A percentile compares a stretch with the other conserved stretches of the same genome.
These are phyloP conservation scores for Halictus ligatus DNA, from an alignment of 2,888 invertebrate genomes.

Conservation along the genomic window DNA sequence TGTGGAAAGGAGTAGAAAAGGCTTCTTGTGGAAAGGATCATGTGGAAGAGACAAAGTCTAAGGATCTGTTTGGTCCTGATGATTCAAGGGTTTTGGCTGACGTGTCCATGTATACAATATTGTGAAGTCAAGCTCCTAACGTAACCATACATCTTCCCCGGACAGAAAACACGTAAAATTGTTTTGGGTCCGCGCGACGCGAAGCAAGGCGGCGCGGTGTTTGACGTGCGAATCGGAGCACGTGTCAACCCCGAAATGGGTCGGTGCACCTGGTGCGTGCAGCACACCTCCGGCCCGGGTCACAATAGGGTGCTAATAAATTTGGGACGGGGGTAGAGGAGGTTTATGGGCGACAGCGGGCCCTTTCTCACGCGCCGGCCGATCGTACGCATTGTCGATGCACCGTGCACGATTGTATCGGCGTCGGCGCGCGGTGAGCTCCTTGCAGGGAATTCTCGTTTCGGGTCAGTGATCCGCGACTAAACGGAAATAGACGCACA, in stretches of 20 bases:
- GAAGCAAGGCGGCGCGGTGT: conserved; percentile 47
- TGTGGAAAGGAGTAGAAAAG: too few relatives aligned
- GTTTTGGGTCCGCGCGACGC: conserved; percentile 13
- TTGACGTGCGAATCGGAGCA: conserved; percentile 79
- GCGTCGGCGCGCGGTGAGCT: conserved; percentile 24
- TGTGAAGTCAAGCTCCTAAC: too few relatives aligned
- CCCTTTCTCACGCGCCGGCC: conserved; percentile 71
- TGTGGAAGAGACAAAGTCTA: too few relatives aligned
- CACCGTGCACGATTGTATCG: conserved; percentile 55
- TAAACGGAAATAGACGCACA: conserved; percentile 40
- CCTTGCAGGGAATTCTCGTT: conserved; percentile 44
- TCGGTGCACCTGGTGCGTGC: conserved; percentile 72
- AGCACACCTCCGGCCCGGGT: conserved; percentile 63
- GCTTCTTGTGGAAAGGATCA: too few relatives aligned
- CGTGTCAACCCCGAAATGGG: conserved; percentile 72
- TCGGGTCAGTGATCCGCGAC: conserved; percentile 42
- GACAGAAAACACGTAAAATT: conserved; percentile 17
- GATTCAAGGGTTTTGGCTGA: too few relatives aligned
- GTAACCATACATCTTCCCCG: conserved; percentile 2
- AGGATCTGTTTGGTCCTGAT: too few relatives aligned
- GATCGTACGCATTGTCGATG: conserved; percentile 52
- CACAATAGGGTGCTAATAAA: conserved; percentile 74
- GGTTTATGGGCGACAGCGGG: conserved; percentile 68
- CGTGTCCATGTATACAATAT: too few relatives aligned
- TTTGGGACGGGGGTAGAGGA: conserved; percentile 61